Evolutionary conservation across 1,140 invertebrate genomes (phyloP).

Genomic region (Zaprionus ghesquierei): DNA sequence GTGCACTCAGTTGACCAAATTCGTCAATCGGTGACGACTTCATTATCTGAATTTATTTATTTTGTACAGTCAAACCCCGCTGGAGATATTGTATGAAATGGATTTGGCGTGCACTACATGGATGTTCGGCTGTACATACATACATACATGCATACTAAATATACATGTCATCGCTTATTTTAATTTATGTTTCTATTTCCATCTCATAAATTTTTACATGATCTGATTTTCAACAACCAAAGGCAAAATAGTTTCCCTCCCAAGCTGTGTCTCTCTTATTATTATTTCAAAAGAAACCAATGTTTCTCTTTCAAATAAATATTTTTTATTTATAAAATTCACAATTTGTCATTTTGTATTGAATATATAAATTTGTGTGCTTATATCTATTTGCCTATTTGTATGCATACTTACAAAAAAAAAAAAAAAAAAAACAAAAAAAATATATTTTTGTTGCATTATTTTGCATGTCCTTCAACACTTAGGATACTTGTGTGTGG

Average conservation of each 20-base stretch:
- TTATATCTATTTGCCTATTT: background rate
- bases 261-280: background rate
- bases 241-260: background rate
- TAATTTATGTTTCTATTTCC: background rate
- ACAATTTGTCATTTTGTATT: background rate
- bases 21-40: slow-evolving; percentile 45
- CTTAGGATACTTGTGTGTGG: background rate
- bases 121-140: background rate
- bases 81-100: background rate
- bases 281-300: background rate
- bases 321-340: background rate
- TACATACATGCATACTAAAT: background rate
- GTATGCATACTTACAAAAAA: background rate
- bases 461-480: background rate
- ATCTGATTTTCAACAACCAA: background rate
- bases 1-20: background rate
- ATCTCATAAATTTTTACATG: background rate
- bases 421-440: background rate
- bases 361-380: background rate
- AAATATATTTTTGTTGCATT: too few species aligned
- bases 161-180: background rate
- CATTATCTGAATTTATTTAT: slow-evolving; percentile 14
- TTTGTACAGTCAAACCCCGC: background rate
- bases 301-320: background rate
- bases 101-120: background rate